phyloP scores from a whole-genome alignment of 2,797 vertebrate species.

The Coccyzus lansbergi region DNA sequence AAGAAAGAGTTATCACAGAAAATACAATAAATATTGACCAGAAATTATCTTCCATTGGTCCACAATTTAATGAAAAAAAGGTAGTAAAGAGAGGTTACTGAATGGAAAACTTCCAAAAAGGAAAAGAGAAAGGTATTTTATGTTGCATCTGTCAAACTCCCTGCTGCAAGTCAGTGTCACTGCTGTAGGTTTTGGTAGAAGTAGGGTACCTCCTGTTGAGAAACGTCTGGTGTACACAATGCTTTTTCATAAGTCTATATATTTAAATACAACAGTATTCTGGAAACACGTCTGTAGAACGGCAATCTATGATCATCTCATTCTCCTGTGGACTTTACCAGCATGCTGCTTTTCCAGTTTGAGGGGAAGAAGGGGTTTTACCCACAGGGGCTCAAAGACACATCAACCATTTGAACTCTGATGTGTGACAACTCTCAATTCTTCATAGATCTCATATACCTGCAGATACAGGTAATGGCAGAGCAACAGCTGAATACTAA shows the following conservation, averaged over 20 bases:
- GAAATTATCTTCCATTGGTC: not conserved
- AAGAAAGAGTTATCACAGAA: not conserved
- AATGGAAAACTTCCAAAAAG: not conserved
- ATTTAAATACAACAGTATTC: not conserved
- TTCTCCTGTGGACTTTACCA: not conserved
- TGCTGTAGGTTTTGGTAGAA: not conserved
- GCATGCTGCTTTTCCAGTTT: not conserved
- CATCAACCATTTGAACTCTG: not conserved
- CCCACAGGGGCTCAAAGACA: not conserved
- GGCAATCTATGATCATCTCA: not conserved
- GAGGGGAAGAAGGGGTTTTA: not conserved
- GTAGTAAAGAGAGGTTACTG: not conserved
- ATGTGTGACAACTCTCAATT: fast-evolving
- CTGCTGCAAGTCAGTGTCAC: not conserved
- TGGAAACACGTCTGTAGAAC: not conserved
- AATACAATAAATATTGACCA: not conserved
- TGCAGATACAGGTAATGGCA: not conserved
- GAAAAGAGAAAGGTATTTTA: not conserved
- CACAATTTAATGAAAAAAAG: not conserved
- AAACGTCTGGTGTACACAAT: not conserved
- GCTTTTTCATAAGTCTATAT: not conserved
- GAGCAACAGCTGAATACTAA: not conserved
- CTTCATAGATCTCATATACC: not conserved
- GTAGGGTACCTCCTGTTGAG: not conserved
- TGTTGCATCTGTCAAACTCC: not conserved